Conservation (phyloP, 2,113 vertebrate species). For the Bothrops jararaca region DNA sequence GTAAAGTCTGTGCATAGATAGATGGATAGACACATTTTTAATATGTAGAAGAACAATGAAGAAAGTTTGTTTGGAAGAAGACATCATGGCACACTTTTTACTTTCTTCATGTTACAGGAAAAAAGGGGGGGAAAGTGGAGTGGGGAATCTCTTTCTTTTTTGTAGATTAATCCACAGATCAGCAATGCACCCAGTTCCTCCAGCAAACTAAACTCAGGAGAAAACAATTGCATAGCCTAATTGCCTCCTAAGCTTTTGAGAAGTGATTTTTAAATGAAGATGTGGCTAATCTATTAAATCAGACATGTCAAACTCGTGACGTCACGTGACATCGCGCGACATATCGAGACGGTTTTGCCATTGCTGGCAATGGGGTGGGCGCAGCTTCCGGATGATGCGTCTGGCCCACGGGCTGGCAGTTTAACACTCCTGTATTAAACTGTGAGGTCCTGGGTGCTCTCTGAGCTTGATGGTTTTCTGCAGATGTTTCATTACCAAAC, state of each 20-base stretch:
- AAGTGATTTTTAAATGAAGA: not conserved
- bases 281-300: not conserved
- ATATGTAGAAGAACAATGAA: not conserved
- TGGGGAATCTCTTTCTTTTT: no score
- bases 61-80: not conserved
- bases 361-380: no score
- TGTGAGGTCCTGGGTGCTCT: not conserved
- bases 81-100: not conserved
- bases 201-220: not conserved
- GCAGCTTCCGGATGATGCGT: no score
- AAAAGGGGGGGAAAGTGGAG: accelerated
- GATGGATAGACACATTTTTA: not conserved
- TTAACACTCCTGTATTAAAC: not conserved
- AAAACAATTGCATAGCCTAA: not conserved
- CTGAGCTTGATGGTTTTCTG: not conserved
- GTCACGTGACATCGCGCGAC: no score
- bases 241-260: not conserved
- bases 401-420: no score
- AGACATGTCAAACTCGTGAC: no score
- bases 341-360: no score
- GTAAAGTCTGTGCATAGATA: not conserved
- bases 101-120: not conserved
- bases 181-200: not conserved
- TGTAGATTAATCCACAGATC: not conserved
- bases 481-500: not conserved